Evolutionary conservation across 2,888 invertebrate species (phyloP).

Genomic region (Syrista parreyssii): DNA sequence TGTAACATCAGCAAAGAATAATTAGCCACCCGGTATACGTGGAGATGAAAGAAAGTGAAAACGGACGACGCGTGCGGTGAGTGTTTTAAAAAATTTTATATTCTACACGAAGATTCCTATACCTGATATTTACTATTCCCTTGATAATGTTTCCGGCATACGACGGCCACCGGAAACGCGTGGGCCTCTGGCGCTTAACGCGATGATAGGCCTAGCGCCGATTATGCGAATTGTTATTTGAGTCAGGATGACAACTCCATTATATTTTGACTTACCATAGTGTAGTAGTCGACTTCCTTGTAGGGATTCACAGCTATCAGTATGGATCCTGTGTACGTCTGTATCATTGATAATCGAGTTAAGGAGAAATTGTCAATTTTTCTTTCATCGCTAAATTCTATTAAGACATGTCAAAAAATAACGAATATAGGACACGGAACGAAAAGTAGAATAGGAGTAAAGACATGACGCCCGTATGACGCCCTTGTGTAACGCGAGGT

Average conservation of each 20-base stretch:
- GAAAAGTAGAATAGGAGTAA: not conserved
- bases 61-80: not conserved
- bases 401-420: not conserved
- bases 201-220: conserved; percentile 4
- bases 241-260: not conserved
- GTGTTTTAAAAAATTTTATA: not conserved
- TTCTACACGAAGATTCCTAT: not conserved
- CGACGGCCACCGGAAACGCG: conserved; percentile 42
- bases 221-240: conserved; percentile 15
- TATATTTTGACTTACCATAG: conserved; percentile 76
- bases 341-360: conserved; percentile 45
- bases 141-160: not conserved
- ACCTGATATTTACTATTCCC: not conserved
- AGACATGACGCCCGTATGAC: not conserved
- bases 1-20: not conserved
- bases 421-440: not conserved
- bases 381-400: no score
- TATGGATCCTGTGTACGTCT: conserved; percentile 95
- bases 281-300: conserved; percentile 90
- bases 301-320: conserved; percentile 94
- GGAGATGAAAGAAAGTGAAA: not conserved
- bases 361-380: conserved; percentile 64
- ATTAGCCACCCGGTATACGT: not conserved
- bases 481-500: conserved; percentile 26
- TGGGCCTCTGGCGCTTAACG: conserved; percentile 19